A percentile compares a stretch with the other conserved stretches of the same genome.
Evolutionary conservation across 2,113 vertebrate species (phyloP).

Genomic region (Carettochelys insculpta): DNA sequence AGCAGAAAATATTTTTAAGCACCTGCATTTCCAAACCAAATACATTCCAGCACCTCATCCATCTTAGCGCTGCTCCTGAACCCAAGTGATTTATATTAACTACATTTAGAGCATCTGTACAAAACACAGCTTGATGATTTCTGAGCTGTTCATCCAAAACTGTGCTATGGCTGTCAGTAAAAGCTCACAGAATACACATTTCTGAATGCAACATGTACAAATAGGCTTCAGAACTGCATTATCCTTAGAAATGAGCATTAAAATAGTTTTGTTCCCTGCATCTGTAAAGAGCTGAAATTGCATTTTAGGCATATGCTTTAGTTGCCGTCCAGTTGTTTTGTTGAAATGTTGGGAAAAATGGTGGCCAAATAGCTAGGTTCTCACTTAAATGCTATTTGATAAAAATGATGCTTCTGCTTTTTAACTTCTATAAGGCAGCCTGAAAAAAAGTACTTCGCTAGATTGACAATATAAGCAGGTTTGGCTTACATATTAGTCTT

Average conservation of each 20-base stretch:
- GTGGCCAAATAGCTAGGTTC: neutral
- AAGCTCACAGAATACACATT: neutral
- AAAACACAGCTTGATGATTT: conserved; percentile 31
- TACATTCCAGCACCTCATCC: neutral
- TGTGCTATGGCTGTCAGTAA: neutral
- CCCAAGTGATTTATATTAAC: conserved; percentile 20
- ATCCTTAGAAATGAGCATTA: neutral
- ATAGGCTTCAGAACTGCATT: neutral
- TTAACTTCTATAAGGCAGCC: neutral
- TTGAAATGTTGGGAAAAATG: neutral
- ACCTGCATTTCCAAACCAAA: neutral
- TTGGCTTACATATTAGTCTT: conserved; percentile 35
- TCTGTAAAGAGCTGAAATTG: neutral
- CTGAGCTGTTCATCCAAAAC: conserved; percentile 10
- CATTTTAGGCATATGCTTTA: neutral
- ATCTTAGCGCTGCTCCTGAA: neutral
- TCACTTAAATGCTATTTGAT: neutral
- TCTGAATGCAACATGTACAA: neutral
- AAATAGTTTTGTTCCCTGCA: neutral
- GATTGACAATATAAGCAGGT: conserved; percentile 13
- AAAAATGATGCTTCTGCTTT: conserved; percentile 11
- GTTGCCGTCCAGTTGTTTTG: neutral
- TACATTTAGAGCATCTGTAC: neutral
- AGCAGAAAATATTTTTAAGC: neutral
- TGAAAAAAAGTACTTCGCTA: neutral